These are phyloP conservation scores for Theretra japonica DNA, from an alignment of 2,888 invertebrate species.

Conservation along the genomic window DNA sequence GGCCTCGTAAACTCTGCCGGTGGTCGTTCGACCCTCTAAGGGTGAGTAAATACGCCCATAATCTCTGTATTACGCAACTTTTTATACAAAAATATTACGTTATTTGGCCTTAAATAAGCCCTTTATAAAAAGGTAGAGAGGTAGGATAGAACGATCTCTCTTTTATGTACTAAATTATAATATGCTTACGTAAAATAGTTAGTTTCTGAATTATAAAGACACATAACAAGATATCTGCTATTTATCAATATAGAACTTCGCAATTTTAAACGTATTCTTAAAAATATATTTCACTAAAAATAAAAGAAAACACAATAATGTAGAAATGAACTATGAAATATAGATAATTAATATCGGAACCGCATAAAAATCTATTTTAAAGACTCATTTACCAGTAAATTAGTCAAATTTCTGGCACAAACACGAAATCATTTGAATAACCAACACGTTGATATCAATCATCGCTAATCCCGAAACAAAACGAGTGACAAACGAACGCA, in stretches of 20 bases:
- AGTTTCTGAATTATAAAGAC: too few species aligned
- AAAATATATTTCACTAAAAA: too few species aligned
- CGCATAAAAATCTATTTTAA: too few species aligned
- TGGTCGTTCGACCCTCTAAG: conserved; percentile 20
- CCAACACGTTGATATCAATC: conserved; percentile 4
- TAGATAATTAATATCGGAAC: too few species aligned
- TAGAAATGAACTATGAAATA: too few species aligned
- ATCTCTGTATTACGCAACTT: conserved; percentile 14
- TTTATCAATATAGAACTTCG: too few species aligned
- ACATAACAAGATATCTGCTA: too few species aligned
- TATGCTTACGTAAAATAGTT: too few species aligned
- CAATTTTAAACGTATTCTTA: too few species aligned
- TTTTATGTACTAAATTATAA: neutral
- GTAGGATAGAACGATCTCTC: neutral
- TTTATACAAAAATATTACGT: conserved; percentile 9
- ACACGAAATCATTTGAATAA: neutral
- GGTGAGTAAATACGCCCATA: conserved; percentile 13
- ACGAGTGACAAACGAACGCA: conserved; percentile 9
- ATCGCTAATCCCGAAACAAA: conserved; percentile 7
- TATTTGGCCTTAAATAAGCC: neutral
- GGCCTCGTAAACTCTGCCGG: conserved; percentile 20
- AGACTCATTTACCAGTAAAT: neutral
- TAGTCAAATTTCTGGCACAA: neutral
- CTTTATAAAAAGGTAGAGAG: neutral
- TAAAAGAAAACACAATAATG: too few species aligned